Evolutionary conservation across 2,888 invertebrate genomes (phyloP), one percentile per base, ranked within the genome.

Genomic region (Tryphoninae sp.): DNA sequence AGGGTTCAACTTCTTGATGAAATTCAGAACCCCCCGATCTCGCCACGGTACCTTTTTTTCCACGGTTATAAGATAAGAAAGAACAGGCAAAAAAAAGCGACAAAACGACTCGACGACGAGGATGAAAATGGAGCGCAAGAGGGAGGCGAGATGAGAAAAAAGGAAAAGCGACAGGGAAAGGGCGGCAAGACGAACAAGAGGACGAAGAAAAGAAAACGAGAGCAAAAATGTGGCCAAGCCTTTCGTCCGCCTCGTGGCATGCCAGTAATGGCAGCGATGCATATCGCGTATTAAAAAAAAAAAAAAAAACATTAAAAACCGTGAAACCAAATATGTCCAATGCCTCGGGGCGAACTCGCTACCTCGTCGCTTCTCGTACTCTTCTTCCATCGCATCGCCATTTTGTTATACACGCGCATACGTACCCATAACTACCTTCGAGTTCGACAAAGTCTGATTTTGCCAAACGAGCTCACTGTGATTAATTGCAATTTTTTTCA

Each of bases 1-100:
- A 19, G 59, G 64, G 74, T 75, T 81, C 58, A 78, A 83, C 80
- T 81, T 83, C 78, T 81, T 80, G 76, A 83, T 84, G 83, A 84
- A 83, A 84, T 83, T 82, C 78, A 78, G 67, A 76, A 55, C n/a
- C 67, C n/a, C 2, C 16, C 23, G 2, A 13, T 13, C 51, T 51
- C 49, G 7, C 72, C 23, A 23, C 51, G 42, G 53, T 67, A 19
- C 65, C 55, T 51, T 22, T 67, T 67, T 74, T 65, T 78, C 55
- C 49, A 23, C 64, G 58, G 42, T 55, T 65, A 67, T 61, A 22
- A 71, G 75, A 78, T 65, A 78, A 74, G 61, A 67, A 64, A 59
- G 16, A 51, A 33, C 33, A 33, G 33, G 26, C n/a, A 19, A 26
- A 33, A 33, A 33, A 33, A 33, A 33, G 33, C 33, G 33, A 33